Percentiles rank a stretch among this genome's conserved stretches.
These are phyloP conservation scores for Eclectus roratus DNA, from an alignment of 2,113 vertebrate species.

Conservation along the genomic window DNA sequence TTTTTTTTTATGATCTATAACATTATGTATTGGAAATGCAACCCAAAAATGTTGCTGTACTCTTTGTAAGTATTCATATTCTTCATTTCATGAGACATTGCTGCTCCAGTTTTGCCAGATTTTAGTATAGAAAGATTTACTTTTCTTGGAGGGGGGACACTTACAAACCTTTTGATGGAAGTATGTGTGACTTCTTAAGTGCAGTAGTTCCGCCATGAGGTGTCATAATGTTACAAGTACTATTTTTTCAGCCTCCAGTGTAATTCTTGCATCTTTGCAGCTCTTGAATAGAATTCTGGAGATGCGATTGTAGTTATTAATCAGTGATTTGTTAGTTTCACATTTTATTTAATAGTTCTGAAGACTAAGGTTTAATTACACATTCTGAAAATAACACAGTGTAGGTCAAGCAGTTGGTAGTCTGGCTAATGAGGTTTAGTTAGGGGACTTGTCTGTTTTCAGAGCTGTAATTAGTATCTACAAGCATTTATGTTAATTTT, in stretches of 20 bases:
- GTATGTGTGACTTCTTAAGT: neutral
- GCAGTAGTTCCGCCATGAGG: neutral
- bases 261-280: neutral
- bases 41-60: neutral
- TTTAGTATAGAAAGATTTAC: neutral
- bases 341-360: neutral
- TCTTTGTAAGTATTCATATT: neutral
- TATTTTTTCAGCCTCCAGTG: neutral
- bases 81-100: neutral
- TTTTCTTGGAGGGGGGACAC: neutral
- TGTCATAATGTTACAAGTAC: neutral
- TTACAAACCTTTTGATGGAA: neutral
- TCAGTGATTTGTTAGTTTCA: neutral
- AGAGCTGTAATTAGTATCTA: neutral
- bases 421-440: neutral
- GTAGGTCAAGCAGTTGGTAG: neutral
- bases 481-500: neutral
- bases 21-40: neutral
- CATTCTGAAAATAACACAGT: neutral
- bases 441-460: neutral
- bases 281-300: neutral
- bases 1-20: neutral
- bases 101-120: neutral
- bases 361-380: neutral
- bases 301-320: neutral